phyloP scores from a whole-genome alignment of 2,888 invertebrate species.

The Tenthredo distinguenda region DNA sequence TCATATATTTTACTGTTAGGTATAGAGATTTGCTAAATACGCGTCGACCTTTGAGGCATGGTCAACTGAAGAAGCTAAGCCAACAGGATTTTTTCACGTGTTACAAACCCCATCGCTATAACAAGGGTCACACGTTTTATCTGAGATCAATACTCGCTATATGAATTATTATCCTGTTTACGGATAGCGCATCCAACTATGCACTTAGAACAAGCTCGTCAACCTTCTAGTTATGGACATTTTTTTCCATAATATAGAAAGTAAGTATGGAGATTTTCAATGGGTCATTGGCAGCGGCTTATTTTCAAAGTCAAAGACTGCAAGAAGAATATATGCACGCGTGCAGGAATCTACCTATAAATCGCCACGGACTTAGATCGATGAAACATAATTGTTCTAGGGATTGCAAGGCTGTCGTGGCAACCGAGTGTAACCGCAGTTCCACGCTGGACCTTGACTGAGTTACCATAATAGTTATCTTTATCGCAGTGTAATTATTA shows the following conservation, averaged over 20 bases:
- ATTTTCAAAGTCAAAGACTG: not conserved
- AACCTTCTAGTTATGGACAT: not conserved
- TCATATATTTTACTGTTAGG: not conserved
- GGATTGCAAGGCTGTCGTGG: conserved; percentile 20
- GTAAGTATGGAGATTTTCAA: not conserved
- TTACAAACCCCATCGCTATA: conserved; percentile 34
- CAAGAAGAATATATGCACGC: not conserved
- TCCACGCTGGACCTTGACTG: conserved; percentile 50
- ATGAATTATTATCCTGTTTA: conserved; percentile 40
- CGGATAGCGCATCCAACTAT: not conserved
- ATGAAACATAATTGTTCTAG: not conserved
- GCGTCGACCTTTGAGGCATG: conserved; percentile 38
- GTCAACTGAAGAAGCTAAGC: conserved; percentile 28
- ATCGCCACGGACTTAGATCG: not conserved
- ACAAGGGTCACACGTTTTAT: conserved; percentile 30
- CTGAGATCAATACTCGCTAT: not conserved
- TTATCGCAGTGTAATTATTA: conserved; percentile 42
- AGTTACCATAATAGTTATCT: conserved; percentile 52
- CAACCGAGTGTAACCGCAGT: conserved; percentile 36
- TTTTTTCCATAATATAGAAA: not conserved
- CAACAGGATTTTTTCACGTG: conserved; percentile 12
- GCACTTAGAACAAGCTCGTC: not conserved
- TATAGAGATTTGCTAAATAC: conserved; percentile 34
- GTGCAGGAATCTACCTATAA: not conserved
- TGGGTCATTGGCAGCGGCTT: not conserved